Conservation (phyloP, 2,113 vertebrate genomes). For the Thunnus thynnus region DNA sequence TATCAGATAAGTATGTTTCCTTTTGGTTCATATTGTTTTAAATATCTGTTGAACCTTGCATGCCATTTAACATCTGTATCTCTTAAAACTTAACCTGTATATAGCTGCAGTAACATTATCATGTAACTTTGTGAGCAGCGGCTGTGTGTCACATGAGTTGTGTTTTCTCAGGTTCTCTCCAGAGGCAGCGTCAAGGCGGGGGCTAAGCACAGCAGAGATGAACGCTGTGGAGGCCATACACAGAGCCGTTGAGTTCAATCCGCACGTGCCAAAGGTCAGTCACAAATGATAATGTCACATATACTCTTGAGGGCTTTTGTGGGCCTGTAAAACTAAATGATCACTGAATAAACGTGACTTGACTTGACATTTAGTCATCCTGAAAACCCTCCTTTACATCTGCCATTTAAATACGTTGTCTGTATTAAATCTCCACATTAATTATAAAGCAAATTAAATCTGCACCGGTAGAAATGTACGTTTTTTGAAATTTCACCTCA, state of each 20-base stretch:
- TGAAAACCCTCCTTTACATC: background rate
- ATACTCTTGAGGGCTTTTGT: background rate
- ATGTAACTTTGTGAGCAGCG: background rate
- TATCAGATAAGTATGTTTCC: conserved; percentile 95
- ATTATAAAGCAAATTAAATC: background rate
- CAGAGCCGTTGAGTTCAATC: conserved; percentile 99
- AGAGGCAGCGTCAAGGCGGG: conserved; percentile 96
- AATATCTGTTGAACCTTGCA: background rate
- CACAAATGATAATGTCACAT: background rate
- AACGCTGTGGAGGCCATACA: conserved; percentile 99
- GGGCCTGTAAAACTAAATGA: background rate
- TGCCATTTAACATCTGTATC: background rate
- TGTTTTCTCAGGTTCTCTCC: conserved; percentile 92
- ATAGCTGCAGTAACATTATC: background rate
- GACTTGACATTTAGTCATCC: background rate
- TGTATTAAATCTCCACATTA: background rate
- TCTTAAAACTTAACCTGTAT: background rate
- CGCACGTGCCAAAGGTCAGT: conserved; percentile 98
- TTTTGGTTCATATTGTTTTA: background rate
- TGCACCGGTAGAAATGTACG: no score
- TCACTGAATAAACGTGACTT: background rate
- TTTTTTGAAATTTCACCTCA: no score
- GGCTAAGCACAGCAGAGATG: conserved; percentile 98
- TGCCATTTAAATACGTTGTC: background rate
- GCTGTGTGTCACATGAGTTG: background rate